phyloP scores from a whole-genome alignment of 2,888 invertebrate genomes.

The Diaprepes abbreviatus region DNA sequence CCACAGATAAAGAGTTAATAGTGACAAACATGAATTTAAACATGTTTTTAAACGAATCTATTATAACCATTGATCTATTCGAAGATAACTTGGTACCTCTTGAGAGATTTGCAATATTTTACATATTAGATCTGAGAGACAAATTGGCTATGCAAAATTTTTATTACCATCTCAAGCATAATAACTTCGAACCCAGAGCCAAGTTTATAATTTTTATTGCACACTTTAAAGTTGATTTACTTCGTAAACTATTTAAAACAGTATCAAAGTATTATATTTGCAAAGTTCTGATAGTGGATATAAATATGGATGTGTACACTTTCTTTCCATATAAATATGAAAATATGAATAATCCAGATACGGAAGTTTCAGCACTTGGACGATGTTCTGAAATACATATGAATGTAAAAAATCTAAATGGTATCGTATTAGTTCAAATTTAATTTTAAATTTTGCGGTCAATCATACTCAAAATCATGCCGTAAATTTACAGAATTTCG shows the following conservation, averaged over 20 bases:
- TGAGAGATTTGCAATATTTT: not conserved
- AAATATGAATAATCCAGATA: not conserved
- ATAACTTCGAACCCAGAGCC: not conserved
- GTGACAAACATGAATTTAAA: constrained; percentile 8
- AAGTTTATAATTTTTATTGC: not conserved
- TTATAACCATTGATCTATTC: not conserved
- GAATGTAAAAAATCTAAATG: not conserved
- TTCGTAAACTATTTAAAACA: not conserved
- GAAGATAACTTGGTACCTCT: not conserved
- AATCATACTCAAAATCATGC: too few relatives aligned
- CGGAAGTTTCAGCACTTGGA: not conserved
- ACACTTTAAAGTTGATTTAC: too few relatives aligned
- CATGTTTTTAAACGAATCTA: not conserved
- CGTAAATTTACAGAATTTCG: too few relatives aligned
- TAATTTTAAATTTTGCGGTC: too few relatives aligned
- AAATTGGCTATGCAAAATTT: not conserved
- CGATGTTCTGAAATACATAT: not conserved
- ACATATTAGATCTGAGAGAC: not conserved
- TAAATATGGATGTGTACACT: not conserved
- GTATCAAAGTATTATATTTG: not conserved
- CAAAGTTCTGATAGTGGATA: not conserved
- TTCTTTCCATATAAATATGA: constrained; percentile 17
- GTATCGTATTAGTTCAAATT: too few relatives aligned
- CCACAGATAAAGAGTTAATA: not conserved
- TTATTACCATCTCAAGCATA: not conserved